phyloP scores from a whole-genome alignment of 2,888 invertebrate species.

The Oligia fasciuncula region DNA sequence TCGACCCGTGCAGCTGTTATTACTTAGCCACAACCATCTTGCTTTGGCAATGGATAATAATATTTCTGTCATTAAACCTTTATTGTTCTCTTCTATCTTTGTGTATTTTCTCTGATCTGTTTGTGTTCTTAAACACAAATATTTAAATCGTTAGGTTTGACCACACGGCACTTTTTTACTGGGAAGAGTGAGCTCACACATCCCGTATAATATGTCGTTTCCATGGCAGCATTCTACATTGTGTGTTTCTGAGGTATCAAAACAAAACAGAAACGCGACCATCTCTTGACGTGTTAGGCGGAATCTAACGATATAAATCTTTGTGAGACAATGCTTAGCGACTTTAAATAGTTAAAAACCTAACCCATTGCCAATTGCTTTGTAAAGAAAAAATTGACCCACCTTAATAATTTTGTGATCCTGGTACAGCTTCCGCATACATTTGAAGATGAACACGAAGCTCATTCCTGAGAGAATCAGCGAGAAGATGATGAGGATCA shows the following conservation, averaged over 20 bases:
- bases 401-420: slow-evolving; percentile 97
- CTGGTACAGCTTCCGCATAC: slow-evolving; percentile 95
- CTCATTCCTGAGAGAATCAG: slow-evolving; percentile 96
- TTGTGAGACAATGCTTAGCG: not conserved
- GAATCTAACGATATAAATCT: not conserved
- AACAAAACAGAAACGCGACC: not conserved
- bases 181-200: not conserved
- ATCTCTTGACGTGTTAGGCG: not conserved
- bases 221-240: not conserved
- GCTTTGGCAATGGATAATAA: not conserved
- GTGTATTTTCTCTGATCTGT: not conserved
- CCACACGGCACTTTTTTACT: too few species aligned
- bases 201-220: not conserved
- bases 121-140: not conserved
- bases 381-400: slow-evolving; percentile 62
- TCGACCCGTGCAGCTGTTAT: not conserved
- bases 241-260: not conserved
- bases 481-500: slow-evolving; percentile 96
- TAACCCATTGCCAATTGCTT: too few species aligned
- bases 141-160: not conserved
- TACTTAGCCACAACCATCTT: not conserved
- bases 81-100: not conserved
- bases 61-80: not conserved
- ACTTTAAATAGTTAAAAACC: not conserved
- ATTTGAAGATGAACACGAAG: slow-evolving; percentile 96